Base-by-base conservation (phyloP, 2,113 vertebrate species). In the Castor canadensis region DNA sequence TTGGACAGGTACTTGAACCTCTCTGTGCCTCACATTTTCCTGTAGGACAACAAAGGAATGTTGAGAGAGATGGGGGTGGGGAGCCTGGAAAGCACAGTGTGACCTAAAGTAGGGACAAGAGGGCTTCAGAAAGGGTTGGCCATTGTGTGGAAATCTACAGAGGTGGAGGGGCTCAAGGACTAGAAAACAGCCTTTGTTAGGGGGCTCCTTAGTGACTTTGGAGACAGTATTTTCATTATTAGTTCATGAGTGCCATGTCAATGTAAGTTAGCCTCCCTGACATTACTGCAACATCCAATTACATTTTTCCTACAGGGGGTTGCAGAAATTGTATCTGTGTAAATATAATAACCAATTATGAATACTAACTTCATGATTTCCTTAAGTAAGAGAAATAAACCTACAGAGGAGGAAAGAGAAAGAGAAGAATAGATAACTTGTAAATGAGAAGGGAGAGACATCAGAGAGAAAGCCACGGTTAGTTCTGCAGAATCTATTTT, bases 331-430 rank as follows among this genome's bases (percentile, higher is more conserved):
- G 47, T 56, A 6, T 60, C 24, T 64, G 11, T 95, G 60, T 54
- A 47, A 49, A 56, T n/a, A 81, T 85, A 64, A 43, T 62, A 56
- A 38, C 26, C 54, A 43, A 73, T 89, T 40, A 67, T 49, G 38
- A 38, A 20, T 22, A 20, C 64, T 73, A 45, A 56, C 79, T 80
- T 81, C 38, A 11, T 15, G 5, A 30, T 58, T 49, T 26, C 15
- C 69, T 75, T 69, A 73, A 94, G 80, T 93, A 43, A 71, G 69
- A 96, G 83, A 45, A 38, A 26, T 87, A 75, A 85, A 9, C 45
- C n/a, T 88, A 26, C 45, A n/a, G 52, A 86, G 1, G 16, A 67
- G 20, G 15, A 80, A 43, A 56, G 30, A 66, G 7, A n/a, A 38
- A 67, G 38, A 73, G n/a, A 72, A 38, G 56, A 32, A 3, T 26